Evolutionary conservation across 1,140 invertebrate genomes (phyloP).

Genomic region (Caenorhabditis elegans): WBcel235 BX284603.4:9241501-9242000

Average conservation of each 20-base stretch:
- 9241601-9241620: constrained; percentile 40
- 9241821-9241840: neutral
- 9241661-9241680: neutral
- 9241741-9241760: neutral
- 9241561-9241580: neutral
- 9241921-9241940: neutral
- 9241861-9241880: neutral
- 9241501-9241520: neutral
- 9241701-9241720: neutral
- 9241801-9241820: neutral
- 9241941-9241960: neutral
- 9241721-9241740: neutral
- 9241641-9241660: constrained; percentile 2
- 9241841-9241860: constrained; percentile 1
- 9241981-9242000: neutral
- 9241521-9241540: constrained; percentile 12
- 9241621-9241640: constrained; percentile 19
- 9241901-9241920: neutral
- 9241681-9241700: neutral
- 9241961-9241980: neutral
- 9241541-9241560: constrained; percentile 38
- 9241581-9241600: neutral
- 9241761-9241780: neutral
- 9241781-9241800: neutral
- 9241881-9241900: neutral